Conservation (phyloP, 2,797 vertebrate species). For the Epinephelus coioides region DNA sequence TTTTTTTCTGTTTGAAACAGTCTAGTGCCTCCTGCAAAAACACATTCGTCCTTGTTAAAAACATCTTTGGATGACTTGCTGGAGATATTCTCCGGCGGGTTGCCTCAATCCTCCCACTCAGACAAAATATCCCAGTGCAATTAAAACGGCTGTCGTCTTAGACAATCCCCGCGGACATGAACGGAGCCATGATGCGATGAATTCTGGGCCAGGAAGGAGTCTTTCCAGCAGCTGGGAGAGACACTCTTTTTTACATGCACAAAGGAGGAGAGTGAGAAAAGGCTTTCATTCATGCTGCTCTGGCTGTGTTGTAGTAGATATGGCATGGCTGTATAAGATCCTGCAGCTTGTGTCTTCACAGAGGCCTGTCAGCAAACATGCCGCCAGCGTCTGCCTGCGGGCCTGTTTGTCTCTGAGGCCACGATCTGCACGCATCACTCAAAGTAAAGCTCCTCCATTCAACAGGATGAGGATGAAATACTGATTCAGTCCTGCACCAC, state of each 20-base stretch:
- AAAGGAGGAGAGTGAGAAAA: slow-evolving; percentile 44
- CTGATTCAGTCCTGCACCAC: slow-evolving; percentile 5
- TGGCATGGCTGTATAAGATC: slow-evolving; percentile 74
- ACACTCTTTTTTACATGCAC: slow-evolving; percentile 21
- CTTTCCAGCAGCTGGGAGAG: slow-evolving; percentile 15
- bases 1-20: slow-evolving; percentile 63
- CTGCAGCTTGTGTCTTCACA: slow-evolving; percentile 81
- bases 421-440: slow-evolving; percentile 43
- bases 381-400: slow-evolving; percentile 47
- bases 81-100: slow-evolving; percentile 24
- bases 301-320: slow-evolving; percentile 70
- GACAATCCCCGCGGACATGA: background rate
- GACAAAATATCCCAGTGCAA: slow-evolving; percentile 34
- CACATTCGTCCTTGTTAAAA: slow-evolving; percentile 55
- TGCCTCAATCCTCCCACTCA: slow-evolving; percentile 44
- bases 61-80: slow-evolving; percentile 35
- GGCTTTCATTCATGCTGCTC: slow-evolving; percentile 71
- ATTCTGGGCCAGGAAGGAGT: slow-evolving; percentile 31
- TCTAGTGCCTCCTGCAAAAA: slow-evolving; percentile 56
- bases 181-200: slow-evolving; percentile 21
- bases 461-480: slow-evolving; percentile 18
- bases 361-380: slow-evolving; percentile 84
- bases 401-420: slow-evolving; percentile 74
- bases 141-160: slow-evolving; percentile 21
- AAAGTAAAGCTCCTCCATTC: slow-evolving; percentile 39